Evolutionary conservation across 2,888 invertebrate genomes (phyloP).

Genomic region (Gasteruption jaculator): DNA sequence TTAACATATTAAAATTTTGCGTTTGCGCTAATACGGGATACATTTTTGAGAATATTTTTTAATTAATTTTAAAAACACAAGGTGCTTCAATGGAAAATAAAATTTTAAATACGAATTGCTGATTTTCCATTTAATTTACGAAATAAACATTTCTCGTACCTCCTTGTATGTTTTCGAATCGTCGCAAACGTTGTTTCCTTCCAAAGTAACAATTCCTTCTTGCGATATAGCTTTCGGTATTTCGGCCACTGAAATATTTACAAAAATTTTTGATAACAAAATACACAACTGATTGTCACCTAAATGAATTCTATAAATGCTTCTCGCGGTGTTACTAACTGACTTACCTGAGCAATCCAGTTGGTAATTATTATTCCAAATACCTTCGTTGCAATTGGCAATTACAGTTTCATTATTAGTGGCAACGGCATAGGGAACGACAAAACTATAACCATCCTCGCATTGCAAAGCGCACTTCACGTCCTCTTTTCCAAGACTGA

Average conservation of each 20-base stretch:
- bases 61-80: too few relatives aligned
- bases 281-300: too few relatives aligned
- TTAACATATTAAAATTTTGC: too few relatives aligned
- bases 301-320: background rate
- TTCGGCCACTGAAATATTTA: conserved; percentile 47
- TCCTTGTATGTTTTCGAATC: conserved; percentile 47
- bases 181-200: conserved; percentile 49
- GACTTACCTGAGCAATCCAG: conserved; percentile 57
- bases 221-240: conserved; percentile 54
- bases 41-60: too few relatives aligned
- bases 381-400: conserved; percentile 30
- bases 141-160: too few relatives aligned
- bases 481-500: conserved; percentile 42
- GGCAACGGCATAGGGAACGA: conserved; percentile 50
- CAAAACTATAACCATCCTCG: conserved; percentile 61
- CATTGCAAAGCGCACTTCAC: conserved; percentile 59
- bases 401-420: conserved; percentile 27
- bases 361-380: conserved; percentile 27
- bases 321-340: background rate
- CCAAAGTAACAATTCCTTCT: conserved; percentile 52
- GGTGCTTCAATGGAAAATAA: too few relatives aligned
- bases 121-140: too few relatives aligned
- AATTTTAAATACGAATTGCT: too few relatives aligned
- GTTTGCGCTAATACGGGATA: too few relatives aligned
- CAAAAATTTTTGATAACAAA: conserved; percentile 7